phyloP scores from a whole-genome alignment of 2,888 invertebrate species.

The Nemurella pictetii region DNA sequence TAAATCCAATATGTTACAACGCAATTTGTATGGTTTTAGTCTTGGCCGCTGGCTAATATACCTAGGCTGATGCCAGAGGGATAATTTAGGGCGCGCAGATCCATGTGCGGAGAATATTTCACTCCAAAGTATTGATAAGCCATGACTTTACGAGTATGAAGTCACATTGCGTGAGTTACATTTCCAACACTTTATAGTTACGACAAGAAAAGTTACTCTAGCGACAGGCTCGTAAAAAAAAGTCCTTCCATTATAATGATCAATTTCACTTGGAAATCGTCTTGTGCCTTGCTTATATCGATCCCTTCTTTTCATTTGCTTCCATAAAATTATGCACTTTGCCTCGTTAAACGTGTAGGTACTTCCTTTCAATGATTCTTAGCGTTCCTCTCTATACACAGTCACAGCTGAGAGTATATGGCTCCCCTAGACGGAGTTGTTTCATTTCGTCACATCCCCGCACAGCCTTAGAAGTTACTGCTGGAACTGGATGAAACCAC shows the following conservation, averaged over 20 bases:
- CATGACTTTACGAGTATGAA: neutral
- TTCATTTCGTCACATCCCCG: constrained; percentile 21
- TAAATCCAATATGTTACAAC: neutral
- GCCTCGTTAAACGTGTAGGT: constrained; percentile 12
- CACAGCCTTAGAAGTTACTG: constrained; percentile 1
- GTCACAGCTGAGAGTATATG: too few relatives aligned
- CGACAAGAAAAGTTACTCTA: neutral
- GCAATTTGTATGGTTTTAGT: neutral
- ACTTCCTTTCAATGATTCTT: constrained; percentile 6
- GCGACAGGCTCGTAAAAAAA: neutral
- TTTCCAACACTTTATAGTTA: neutral
- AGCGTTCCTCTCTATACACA: neutral
- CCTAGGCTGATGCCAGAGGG: neutral
- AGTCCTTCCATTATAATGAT: neutral
- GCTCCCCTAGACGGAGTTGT: constrained; percentile 20
- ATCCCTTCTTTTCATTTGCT: neutral
- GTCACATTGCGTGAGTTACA: neutral
- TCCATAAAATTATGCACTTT: neutral
- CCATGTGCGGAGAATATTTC: neutral
- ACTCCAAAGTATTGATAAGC: neutral
- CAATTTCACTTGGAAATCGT: neutral
- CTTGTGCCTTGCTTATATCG: neutral
- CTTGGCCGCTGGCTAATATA: too few relatives aligned
- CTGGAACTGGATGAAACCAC: constrained; percentile 19
- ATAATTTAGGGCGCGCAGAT: neutral